Base-by-base conservation (phyloP, 2,113 vertebrate species). In the Numida meleagris region DNA sequence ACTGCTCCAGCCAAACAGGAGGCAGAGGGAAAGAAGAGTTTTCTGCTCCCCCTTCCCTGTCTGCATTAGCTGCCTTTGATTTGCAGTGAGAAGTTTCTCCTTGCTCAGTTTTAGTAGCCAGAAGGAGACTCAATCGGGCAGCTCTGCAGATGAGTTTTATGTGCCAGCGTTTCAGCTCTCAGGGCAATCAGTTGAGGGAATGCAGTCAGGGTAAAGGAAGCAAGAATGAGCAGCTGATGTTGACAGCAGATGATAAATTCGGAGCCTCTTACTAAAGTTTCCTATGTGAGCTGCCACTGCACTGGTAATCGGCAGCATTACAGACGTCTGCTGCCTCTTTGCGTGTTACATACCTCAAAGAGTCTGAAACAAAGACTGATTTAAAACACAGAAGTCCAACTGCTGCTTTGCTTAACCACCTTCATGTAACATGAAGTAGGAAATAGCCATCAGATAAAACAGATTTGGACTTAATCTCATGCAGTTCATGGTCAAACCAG, bases 401-500 rank as follows among this genome's bases (percentile, higher is more conserved):
- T 72, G n/a, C 57, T 77, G 61, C 61, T 85, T 79, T 78, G 79
- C 34, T 91, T 88, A 94, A 42, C 12, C n/a, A 65, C 38, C 42
- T 36, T 68, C 82, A 74, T 2, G 0, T 34, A 78, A 84, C 43
- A 38, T 65, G 80, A 78, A 92, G 76, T 10, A 59, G 46, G 80
- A 86, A 88, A 95, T 83, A 89, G 42, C 12, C 3, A 83, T 63
- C 62, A 81, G 76, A 78, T 86, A 63, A 82, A 90, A 71, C 68
- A 94, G 68, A 83, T 5, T 4, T 71, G 55, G 76, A 88, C 72
- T 83, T 88, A 83, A 86, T 68, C 61, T 90, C 5, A 0, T 33
- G 23, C 5, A 86, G 72, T 66, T 90, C 45, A 93, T 4, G 7
- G 93, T 93, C 88, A 90, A 95, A 95, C 93, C 85, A 88, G 92